A percentile compares a stretch with the other conserved stretches of the same genome.
phyloP scores from a whole-genome alignment of 2,113 vertebrate species.

The Hypanus sabinus region DNA sequence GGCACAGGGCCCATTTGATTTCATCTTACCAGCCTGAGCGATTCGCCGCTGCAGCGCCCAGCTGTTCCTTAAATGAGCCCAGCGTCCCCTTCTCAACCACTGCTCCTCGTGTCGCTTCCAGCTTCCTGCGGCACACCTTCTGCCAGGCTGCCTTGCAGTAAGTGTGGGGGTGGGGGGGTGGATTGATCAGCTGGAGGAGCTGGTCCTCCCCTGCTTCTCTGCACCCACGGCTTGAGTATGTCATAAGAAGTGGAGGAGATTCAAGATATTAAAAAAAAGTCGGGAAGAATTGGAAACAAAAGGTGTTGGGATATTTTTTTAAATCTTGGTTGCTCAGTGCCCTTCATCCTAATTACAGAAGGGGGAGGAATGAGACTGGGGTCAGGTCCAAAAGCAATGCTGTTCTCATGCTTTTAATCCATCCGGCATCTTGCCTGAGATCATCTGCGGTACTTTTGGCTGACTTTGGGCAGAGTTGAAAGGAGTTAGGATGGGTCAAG shows the following conservation, averaged over 20 bases:
- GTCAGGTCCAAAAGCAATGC: neutral
- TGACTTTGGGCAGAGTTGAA: slow-evolving; percentile 13
- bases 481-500: neutral
- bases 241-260: neutral
- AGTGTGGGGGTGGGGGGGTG: neutral
- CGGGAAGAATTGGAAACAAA: neutral
- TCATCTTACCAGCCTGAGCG: neutral
- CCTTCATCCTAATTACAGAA: neutral
- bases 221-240: no score
- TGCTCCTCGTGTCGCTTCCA: neutral
- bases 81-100: neutral
- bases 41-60: neutral
- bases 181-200: no score
- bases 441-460: slow-evolving; percentile 7
- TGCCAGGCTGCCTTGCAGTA: neutral
- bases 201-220: no score
- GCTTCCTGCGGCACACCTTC: neutral
- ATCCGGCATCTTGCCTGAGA: neutral
- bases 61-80: slow-evolving; percentile 29
- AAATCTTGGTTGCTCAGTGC: neutral
- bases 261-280: no score
- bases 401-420: slow-evolving; percentile 16
- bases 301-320: no score
- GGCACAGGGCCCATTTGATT: slow-evolving; percentile 16
- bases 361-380: neutral